Conservation (phyloP, 2,797 vertebrate genomes). For the Paedocypris micromegethes region DNA sequence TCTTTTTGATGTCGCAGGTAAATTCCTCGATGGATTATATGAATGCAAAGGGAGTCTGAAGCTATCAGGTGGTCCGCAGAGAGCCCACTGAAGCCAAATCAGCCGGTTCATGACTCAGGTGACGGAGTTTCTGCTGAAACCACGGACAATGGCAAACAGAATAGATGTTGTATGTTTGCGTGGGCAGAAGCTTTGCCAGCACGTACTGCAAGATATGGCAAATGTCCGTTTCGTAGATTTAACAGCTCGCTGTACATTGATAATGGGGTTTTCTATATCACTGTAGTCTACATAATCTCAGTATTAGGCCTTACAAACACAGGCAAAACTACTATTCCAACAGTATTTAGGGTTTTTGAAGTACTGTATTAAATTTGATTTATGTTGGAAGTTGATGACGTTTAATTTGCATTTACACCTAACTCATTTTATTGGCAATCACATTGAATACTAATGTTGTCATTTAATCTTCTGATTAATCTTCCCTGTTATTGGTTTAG, state of each 20-base stretch:
- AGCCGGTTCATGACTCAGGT: slow-evolving; percentile 41
- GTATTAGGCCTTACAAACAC: too few relatives aligned
- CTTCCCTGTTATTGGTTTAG: too few relatives aligned
- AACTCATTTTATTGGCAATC: too few relatives aligned
- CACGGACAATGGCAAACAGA: slow-evolving; percentile 20
- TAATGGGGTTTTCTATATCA: too few relatives aligned
- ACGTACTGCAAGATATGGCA: slow-evolving; percentile 7
- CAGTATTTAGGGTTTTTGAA: too few relatives aligned
- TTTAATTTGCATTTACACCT: too few relatives aligned
- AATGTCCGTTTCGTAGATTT: neutral
- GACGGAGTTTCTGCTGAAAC: slow-evolving; percentile 43
- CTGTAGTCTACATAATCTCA: too few relatives aligned
- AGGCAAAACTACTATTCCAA: too few relatives aligned
- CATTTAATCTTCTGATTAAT: too few relatives aligned
- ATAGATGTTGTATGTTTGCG: slow-evolving; percentile 21
- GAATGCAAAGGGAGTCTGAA: slow-evolving; percentile 43
- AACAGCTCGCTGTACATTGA: neutral
- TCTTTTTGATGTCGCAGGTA: slow-evolving; percentile 24
- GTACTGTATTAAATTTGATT: too few relatives aligned
- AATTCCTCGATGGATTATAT: slow-evolving; percentile 47
- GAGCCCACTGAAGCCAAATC: slow-evolving; percentile 32
- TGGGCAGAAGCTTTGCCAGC: slow-evolving; percentile 7
- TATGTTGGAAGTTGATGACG: too few relatives aligned
- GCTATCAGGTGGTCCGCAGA: slow-evolving; percentile 44
- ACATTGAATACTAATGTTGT: too few relatives aligned